Evolutionary conservation across 2,888 invertebrate species (phyloP), one percentile per base, ranked within the genome.

Genomic region (Halocaridina rubra): DNA sequence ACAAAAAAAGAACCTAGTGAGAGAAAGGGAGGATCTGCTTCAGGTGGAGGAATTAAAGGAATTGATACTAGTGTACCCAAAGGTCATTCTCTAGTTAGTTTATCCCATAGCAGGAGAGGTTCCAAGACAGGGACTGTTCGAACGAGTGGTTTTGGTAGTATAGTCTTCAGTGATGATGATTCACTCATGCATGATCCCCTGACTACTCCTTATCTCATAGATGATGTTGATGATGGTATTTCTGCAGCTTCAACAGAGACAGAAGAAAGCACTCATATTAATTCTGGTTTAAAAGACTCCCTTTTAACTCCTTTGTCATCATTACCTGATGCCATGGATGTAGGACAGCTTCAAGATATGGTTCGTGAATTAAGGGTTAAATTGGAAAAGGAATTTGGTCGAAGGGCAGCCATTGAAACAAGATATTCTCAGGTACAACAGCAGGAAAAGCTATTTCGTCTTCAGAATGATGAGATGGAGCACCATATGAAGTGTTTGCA

Each of bases 231-330:
- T 30, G 84, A 84, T 46, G 72, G 39, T n/a, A 30, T 78, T 3
- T 82, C 81, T 3, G 76, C 64, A 4, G 76, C 76, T 10, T 81
- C 84, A 13, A 84, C 84, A 16, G 84, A 84, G 19, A 84, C 84
- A 59, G 84, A 84, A 59, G 84, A 84, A 33, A 84, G 84, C 30
- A 57, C 78, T 10, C 84, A 84, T 46, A 84, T 84, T 24, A 79
- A 84, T 46, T 78, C 78, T 10, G 84, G 77, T 16, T 29, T 84
- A 8, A 84, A 84, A 32, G 64, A 84, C 46, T 78, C 78, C 19
- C 72, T 84, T 22, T 61, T 79, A 39, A 71, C 61, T 32, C 84
- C 84, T 5, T 59, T 84, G 16, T 69, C 77, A 0, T 78, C 84
- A n/a, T 13, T 84, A 5, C 84, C 84, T 22, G 84, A 84, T 46